Evolutionary conservation across 2,888 invertebrate species (phyloP), one percentile per base, ranked within the genome.

Genomic region (Drosophila maculinotata): DNA sequence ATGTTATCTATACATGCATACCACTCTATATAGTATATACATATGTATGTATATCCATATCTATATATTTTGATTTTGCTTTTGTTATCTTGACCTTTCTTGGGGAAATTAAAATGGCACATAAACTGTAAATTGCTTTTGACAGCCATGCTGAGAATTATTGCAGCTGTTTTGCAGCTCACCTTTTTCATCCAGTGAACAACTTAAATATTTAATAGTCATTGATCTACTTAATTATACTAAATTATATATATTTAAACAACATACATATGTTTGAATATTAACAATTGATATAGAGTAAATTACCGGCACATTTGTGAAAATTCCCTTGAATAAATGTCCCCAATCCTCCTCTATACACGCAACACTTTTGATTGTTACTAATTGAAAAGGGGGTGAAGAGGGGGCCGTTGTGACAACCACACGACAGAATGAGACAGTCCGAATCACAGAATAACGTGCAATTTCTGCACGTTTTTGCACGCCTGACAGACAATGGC

Each of bases 381-480:
- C 38, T 51, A 75, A 74, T 68, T 75, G 76, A 56, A 60, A 52
- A 56, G 58, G 75, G 60, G 45, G 17, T 20, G 35, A 5, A 1
- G n/a, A 38, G 25, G 12, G 26, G 12, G 12, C 25, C 28, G 36
- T 36, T 36, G 23, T n/a, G n/a, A n/a, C n/a, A n/a, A n/a, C n/a
- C 28, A 28, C 3, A 31, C 3, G 30, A 20, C 9, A 28, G 3
- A 42, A 28, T 25, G 14, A 41, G 20, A 39, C 23, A 39, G 6
- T 36, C 20, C n/a, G n/a, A n/a, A n/a, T n/a, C n/a, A n/a, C n/a
- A n/a, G n/a, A n/a, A n/a, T n/a, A n/a, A n/a, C n/a, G n/a, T n/a
- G n/a, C n/a, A n/a, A 20, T 20, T 20, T 30, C 23, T 36, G 44
- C 82, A 79, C 68, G 79, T 84, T 84, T 81, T 81, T 74, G 71